Evolutionary conservation across 30 jellyfish, hydroid and myxozoan genomes (phyloP), one percentile per base, ranked within the genome.

Genomic region (Phacellophora camtschatica): DNA sequence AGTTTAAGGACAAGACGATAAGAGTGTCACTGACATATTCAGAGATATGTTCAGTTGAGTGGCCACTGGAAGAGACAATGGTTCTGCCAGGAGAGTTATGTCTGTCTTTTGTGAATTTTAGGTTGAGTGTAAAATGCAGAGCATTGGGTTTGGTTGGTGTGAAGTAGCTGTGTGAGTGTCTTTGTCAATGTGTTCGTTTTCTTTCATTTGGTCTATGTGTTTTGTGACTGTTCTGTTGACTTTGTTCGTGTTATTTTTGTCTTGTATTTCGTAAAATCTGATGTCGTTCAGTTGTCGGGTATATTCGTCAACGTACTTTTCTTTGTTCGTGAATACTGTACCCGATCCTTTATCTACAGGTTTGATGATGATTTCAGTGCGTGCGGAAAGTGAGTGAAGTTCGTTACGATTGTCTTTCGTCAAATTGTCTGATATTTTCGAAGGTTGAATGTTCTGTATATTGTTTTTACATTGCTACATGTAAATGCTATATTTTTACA

Each of bases 11-110:
- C 43, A 6, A 66, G 66, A 4, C 71, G 66, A 35, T 49, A 9
- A 70, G 75, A 19, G 10, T 45, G 84, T 45, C 16, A 32, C 71
- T 49, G 71, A 70, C 71, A 61, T 70, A 70, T 70, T 70, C 84
- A 5, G 75, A 70, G 20, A 42, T 70, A 31, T 49, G 84, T 32
- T 70, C 84, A 19, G 75, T 70, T 5, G 76, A 51, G 16, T 45
- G 71, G 51, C 74, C 51, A 43, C 31, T 42, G 24, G 69, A 49
- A 5, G 30, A 66, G 62, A 66, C 65, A 27, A 66, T 42, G 11
- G 81, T 68, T 20, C 70, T 34, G 65, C 46, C 76, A 29, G 54
- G 54, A 7, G 54, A 22, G 0, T 15, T 22, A 13, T 13, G 22
- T n/a, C 49, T 16, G 23, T 49, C n/a, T 28, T 49, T 25, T 70